Percentiles rank a stretch among this genome's conserved stretches.
Evolutionary conservation across 2,113 vertebrate species (phyloP).

Genomic region (Eubucco bourcierii): DNA sequence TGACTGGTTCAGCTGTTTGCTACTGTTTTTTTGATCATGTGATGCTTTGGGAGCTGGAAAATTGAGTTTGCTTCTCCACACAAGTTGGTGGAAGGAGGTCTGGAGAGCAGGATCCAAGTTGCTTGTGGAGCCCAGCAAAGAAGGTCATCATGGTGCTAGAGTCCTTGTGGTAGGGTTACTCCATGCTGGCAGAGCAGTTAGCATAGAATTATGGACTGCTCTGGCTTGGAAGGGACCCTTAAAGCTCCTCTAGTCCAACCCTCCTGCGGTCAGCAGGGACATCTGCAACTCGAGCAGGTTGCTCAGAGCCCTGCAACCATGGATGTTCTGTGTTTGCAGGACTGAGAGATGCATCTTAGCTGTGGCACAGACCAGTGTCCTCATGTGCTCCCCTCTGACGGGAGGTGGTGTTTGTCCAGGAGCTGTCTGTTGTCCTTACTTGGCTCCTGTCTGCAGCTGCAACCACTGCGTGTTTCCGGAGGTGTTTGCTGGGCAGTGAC

Average conservation of each 20-base stretch:
- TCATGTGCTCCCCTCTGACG: fast-evolving
- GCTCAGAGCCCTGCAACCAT: too few species aligned
- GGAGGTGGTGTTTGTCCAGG: not conserved
- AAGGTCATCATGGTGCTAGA: fast-evolving
- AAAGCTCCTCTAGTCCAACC: too few species aligned
- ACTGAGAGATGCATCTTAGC: not conserved
- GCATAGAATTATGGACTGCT: too few species aligned
- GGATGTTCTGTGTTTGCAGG: not conserved
- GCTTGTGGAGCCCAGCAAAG: fast-evolving
- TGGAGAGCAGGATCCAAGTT: not conserved
- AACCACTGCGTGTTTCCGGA: not conserved
- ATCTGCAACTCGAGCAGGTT: too few species aligned
- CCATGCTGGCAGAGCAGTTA: fast-evolving
- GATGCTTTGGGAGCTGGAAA: too few species aligned
- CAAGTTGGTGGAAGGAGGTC: not conserved
- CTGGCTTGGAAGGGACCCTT: too few species aligned
- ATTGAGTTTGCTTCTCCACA: fast-evolving
- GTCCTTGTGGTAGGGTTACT: fast-evolving
- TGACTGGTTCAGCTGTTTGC: fast-evolving
- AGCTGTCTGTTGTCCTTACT: fast-evolving
- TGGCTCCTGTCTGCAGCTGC: not conserved
- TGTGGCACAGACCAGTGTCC: fast-evolving
- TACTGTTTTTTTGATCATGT: fast-evolving
- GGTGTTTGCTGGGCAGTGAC: fast-evolving
- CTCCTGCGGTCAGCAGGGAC: too few species aligned